Evolutionary conservation across 2,113 vertebrate genomes (phyloP).

Genomic region (Anguilla rostrata): DNA sequence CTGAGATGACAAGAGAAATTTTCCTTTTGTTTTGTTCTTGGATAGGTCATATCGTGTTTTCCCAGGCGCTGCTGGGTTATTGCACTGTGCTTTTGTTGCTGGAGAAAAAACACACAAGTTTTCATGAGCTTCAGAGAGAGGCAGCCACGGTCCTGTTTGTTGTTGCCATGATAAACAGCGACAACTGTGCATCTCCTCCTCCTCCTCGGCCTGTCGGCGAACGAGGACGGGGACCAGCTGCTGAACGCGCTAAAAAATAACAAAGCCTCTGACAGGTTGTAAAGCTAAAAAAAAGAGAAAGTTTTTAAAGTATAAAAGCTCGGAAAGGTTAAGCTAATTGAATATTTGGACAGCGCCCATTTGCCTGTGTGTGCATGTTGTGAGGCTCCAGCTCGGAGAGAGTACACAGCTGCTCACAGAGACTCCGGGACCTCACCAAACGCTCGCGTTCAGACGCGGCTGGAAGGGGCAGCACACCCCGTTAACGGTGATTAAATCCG

Average conservation of each 20-base stretch:
- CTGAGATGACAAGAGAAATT: constrained; percentile 9
- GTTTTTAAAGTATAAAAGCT: not conserved
- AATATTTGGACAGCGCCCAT: not conserved
- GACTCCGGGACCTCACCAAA: constrained; percentile 33
- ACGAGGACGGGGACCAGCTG: not conserved
- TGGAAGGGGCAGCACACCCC: constrained; percentile 37
- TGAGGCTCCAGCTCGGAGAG: not conserved
- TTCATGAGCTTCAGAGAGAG: not conserved
- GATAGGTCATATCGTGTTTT: not conserved
- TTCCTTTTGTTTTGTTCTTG: constrained; percentile 25
- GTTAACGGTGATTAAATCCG: constrained; percentile 40
- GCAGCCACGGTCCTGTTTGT: not conserved
- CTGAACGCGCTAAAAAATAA: not conserved
- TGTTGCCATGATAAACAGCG: not conserved
- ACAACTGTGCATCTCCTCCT: not conserved
- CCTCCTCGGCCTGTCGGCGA: not conserved
- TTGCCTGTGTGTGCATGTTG: not conserved
- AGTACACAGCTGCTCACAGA: constrained; percentile 11
- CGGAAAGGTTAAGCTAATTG: not conserved
- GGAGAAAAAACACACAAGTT: not conserved
- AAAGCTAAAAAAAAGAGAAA: too few relatives aligned
- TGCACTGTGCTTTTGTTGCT: not conserved
- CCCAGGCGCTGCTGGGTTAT: not conserved
- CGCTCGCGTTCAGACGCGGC: constrained; percentile 30
- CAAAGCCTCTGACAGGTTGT: not conserved